Evolutionary conservation across 2,888 invertebrate species (phyloP).

Genomic region (Ormyrus rosae): DNA sequence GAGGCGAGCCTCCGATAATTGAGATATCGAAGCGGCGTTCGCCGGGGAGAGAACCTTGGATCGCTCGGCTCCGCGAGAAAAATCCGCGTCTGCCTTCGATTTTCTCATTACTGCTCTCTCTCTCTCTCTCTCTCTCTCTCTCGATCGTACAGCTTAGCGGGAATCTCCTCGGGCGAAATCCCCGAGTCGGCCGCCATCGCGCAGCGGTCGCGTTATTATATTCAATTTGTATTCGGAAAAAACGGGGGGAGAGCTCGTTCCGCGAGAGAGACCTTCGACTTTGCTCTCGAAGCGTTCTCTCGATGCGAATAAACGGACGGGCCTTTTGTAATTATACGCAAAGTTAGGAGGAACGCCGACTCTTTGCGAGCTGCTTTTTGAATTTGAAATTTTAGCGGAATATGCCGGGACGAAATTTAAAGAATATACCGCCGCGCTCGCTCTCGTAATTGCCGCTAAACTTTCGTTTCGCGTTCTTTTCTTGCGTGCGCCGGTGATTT

Average conservation of each 20-base stretch:
- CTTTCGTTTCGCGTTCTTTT: too few relatives aligned
- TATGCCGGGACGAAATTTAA: too few relatives aligned
- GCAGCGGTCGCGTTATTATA: conserved; percentile 20
- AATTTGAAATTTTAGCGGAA: too few relatives aligned
- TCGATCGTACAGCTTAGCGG: too few relatives aligned
- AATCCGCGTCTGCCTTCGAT: too few relatives aligned
- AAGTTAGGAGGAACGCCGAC: background rate
- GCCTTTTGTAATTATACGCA: background rate
- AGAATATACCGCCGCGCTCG: too few relatives aligned
- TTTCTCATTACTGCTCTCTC: too few relatives aligned
- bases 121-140: too few relatives aligned
- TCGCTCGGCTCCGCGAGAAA: too few relatives aligned
- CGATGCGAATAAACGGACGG: background rate
- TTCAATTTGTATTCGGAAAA: conserved; percentile 46
- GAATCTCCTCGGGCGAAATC: conserved; percentile 30
- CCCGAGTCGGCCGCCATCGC: background rate
- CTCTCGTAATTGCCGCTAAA: too few relatives aligned
- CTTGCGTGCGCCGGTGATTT: too few relatives aligned
- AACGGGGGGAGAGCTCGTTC: conserved; percentile 2
- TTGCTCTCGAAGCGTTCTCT: conserved; percentile 4
- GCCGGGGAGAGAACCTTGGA: too few relatives aligned
- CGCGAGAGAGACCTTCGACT: conserved; percentile 18
- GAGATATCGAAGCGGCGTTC: background rate
- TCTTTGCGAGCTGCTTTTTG: background rate
- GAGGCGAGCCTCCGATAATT: background rate